Percentiles rank a stretch among this genome's conserved stretches.
phyloP scores from a whole-genome alignment of 2,797 vertebrate genomes.

The Chelidonichthys spinosus region DNA sequence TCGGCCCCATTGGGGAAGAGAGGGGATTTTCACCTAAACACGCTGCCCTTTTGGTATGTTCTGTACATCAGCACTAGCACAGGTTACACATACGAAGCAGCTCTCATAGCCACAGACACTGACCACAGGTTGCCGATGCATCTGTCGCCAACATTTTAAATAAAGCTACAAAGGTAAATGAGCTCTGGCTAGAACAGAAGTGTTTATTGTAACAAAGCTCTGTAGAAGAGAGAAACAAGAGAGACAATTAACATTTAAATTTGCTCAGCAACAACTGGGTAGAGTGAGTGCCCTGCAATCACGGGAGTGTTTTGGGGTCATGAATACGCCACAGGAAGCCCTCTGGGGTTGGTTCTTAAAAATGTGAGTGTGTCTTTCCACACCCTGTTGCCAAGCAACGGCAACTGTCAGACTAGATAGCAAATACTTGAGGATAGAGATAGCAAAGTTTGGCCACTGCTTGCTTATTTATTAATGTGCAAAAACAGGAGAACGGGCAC shows the following conservation, averaged over 20 bases:
- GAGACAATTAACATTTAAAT: slow-evolving; percentile 30
- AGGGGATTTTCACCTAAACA: slow-evolving; percentile 54
- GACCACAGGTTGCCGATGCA: slow-evolving; percentile 27
- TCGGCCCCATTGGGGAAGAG: slow-evolving; percentile 13
- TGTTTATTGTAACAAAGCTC: slow-evolving; percentile 16
- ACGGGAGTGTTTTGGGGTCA: slow-evolving; percentile 58
- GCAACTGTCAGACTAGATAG: slow-evolving; percentile 64
- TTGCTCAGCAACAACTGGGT: slow-evolving; percentile 18
- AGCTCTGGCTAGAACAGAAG: background rate
- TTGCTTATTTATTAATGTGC: slow-evolving; percentile 59
- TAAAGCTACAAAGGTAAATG: background rate
- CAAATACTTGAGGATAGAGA: slow-evolving; percentile 57
- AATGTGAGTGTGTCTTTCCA: slow-evolving; percentile 56
- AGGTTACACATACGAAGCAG: slow-evolving; percentile 55
- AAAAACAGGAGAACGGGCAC: slow-evolving; percentile 20
- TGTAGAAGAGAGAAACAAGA: slow-evolving; percentile 14
- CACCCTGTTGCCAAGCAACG: slow-evolving; percentile 83
- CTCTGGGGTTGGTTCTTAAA: slow-evolving; percentile 58
- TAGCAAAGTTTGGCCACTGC: slow-evolving; percentile 63
- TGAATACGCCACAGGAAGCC: slow-evolving; percentile 55
- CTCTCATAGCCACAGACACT: slow-evolving; percentile 19
- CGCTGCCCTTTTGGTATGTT: slow-evolving; percentile 57
- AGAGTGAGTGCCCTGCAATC: slow-evolving; percentile 36
- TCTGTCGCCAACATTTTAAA: slow-evolving; percentile 11
- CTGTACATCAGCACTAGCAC: slow-evolving; percentile 37